Evolutionary conservation across 92 coral and sea anemone species (phyloP).

Genomic region (Desmophyllum pertusum): DNA sequence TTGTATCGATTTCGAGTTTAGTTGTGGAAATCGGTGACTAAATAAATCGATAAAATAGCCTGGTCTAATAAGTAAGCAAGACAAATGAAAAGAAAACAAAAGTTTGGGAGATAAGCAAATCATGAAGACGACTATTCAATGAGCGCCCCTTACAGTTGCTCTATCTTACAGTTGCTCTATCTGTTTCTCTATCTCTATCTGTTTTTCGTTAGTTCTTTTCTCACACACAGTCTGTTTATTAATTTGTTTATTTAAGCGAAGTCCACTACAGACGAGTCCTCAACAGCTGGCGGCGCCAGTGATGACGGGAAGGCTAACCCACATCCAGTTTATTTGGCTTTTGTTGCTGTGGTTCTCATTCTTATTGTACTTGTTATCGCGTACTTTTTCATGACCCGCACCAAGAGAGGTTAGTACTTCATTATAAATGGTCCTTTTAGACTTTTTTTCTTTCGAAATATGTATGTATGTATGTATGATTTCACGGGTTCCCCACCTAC

Average conservation of each 20-base stretch:
- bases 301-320: constrained; percentile 4
- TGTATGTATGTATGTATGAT: not conserved
- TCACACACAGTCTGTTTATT: not conserved
- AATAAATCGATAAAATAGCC: too few species aligned
- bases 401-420: constrained; percentile 30
- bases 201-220: too few species aligned
- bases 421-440: not conserved
- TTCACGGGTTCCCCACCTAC: not conserved
- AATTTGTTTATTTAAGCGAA: not conserved
- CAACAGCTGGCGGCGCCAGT: not conserved
- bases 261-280: not conserved
- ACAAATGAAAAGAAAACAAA: too few species aligned
- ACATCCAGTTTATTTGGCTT: constrained; percentile 50
- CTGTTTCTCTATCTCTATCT: too few species aligned
- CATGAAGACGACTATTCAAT: too few species aligned
- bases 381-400: constrained; percentile 41
- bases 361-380: constrained; percentile 55
- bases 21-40: too few species aligned
- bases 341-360: constrained; percentile 52
- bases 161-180: too few species aligned
- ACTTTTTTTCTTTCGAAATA: too few species aligned
- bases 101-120: too few species aligned
- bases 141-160: too few species aligned
- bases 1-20: too few species aligned
- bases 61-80: too few species aligned